A percentile compares a stretch with the other conserved stretches of the same genome.
Conservation (phyloP, 2,888 invertebrate genomes). For the Acanthosepion pharaonis region DNA sequence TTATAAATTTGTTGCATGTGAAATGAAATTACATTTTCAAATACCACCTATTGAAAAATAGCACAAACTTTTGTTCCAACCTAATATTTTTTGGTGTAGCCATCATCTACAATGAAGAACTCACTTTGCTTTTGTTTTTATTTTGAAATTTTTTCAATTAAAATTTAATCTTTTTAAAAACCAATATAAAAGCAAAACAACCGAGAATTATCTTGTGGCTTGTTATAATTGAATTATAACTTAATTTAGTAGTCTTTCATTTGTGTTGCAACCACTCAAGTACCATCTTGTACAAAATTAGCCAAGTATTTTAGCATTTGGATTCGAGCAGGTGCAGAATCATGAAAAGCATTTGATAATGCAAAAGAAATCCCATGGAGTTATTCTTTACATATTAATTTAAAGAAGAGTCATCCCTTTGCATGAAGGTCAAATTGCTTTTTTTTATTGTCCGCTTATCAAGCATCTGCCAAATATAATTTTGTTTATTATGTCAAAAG, state of each 20-base stretch:
- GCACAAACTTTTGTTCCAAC: too few species aligned
- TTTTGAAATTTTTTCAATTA: too few species aligned
- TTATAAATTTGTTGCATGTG: too few species aligned
- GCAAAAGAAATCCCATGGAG: neutral
- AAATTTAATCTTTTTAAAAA: too few species aligned
- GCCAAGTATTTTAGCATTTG: neutral
- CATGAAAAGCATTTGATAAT: neutral
- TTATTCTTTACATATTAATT: neutral
- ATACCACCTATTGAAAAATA: too few species aligned
- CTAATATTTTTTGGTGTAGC: too few species aligned
- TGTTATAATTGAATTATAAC: neutral
- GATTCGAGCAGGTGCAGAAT: conserved; percentile 9
- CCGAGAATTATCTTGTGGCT: too few species aligned
- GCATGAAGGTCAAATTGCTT: neutral
- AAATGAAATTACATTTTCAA: too few species aligned
- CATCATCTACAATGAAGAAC: too few species aligned
- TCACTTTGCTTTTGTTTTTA: too few species aligned
- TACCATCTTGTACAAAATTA: neutral
- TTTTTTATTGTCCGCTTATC: neutral
- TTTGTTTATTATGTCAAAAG: neutral
- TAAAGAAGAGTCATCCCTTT: neutral
- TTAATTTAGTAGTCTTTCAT: neutral
- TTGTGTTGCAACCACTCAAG: neutral
- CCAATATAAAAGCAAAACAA: too few species aligned
- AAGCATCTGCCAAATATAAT: conserved; percentile 2